These are phyloP conservation scores for Papilio aristodemus DNA, from an alignment of 1,140 invertebrate species.

Conservation along the genomic window DNA sequence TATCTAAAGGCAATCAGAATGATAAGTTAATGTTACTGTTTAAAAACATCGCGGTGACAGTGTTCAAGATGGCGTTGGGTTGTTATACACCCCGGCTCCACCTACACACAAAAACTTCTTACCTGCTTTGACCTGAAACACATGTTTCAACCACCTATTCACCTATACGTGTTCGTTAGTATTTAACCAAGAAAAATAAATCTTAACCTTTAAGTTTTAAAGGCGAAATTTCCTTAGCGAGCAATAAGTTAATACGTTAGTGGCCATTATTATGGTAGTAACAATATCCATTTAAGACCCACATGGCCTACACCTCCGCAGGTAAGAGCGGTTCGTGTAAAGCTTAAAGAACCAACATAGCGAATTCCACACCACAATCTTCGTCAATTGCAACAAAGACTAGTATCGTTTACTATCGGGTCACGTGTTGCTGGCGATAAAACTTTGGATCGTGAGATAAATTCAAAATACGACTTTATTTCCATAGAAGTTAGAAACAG, in stretches of 20 bases:
- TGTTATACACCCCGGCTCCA: not conserved
- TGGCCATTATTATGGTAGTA: constrained; percentile 43
- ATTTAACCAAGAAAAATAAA: constrained; percentile 13
- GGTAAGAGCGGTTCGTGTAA: constrained; percentile 50
- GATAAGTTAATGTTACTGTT: no score
- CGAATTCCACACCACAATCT: constrained; percentile 6
- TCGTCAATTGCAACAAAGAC: constrained; percentile 14
- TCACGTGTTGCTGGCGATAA: not conserved
- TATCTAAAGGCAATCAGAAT: no score
- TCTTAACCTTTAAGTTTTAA: constrained; percentile 25
- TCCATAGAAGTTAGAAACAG: not conserved
- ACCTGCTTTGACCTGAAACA: constrained; percentile 25
- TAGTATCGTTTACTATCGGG: not conserved
- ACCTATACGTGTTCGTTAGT: not conserved
- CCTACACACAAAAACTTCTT: constrained; percentile 25
- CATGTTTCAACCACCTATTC: constrained; percentile 23
- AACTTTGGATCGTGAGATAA: not conserved
- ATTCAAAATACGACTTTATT: constrained; percentile 22
- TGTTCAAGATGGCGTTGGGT: constrained; percentile 8
- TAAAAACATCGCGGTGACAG: not conserved
- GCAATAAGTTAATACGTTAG: not conserved
- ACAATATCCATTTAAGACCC: constrained; percentile 44
- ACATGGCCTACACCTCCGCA: constrained; percentile 54
- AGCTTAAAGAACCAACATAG: constrained; percentile 31
- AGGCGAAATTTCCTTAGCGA: constrained; percentile 7